Evolutionary conservation across 2,797 vertebrate genomes (phyloP), one percentile per base, ranked within the genome.

Genomic region (Knipowitschia caucasica): DNA sequence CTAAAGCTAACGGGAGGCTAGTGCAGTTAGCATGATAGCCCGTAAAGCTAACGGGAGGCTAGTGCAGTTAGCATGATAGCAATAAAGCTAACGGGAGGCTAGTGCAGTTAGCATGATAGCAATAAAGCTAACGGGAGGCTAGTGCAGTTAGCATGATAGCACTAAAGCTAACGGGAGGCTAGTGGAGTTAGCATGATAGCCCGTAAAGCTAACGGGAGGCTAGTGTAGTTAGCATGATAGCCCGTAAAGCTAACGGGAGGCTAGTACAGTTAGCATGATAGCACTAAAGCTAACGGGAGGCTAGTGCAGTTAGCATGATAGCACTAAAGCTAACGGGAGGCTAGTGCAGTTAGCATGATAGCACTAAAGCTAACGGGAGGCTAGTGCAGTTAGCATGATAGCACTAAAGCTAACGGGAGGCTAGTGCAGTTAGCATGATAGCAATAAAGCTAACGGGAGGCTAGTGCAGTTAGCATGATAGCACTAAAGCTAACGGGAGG

Each of bases 211-310:
- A 82, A 75, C 83, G 56, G 42, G 8, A 6, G 0, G 55, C 49
- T 59, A 62, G 52, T 62, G 53, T n/a, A n/a, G n/a, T n/a, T n/a
- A n/a, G n/a, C n/a, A n/a, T n/a, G n/a, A n/a, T n/a, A n/a, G n/a
- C n/a, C n/a, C n/a, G n/a, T n/a, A 83, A 55, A 6, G 20, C 53
- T 84, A 82, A 75, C 83, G 56, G 42, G 8, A 6, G 0, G 55
- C 49, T 59, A 62, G 52, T n/a, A n/a, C n/a, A n/a, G n/a, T n/a
- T n/a, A n/a, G n/a, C n/a, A n/a, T n/a, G n/a, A n/a, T n/a, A n/a
- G n/a, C n/a, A n/a, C n/a, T n/a, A 83, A 55, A 6, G 20, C 53
- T 84, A 82, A 75, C 83, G 56, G 42, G 8, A 6, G 0, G 55
- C 49, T 59, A 62, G 52, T 62, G 53, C n/a, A n/a, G n/a, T n/a